Evolutionary conservation across 2,113 vertebrate species (phyloP).

Genomic region (Upupa epops): DNA sequence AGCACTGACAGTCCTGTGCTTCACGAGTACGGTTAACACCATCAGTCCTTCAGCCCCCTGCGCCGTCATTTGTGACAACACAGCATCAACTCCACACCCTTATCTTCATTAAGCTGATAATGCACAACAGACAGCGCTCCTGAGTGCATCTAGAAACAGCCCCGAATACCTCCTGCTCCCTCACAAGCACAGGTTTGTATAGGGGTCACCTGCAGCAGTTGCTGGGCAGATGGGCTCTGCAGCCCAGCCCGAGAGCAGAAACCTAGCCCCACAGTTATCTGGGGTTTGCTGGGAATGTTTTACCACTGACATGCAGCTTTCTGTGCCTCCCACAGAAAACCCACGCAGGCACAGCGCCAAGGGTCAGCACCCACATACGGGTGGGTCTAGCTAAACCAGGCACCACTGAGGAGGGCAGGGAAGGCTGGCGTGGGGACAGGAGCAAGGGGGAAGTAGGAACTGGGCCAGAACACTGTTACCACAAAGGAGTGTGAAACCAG

Average conservation of each 20-base stretch:
- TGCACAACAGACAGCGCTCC: background rate
- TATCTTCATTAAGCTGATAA: constrained; percentile 41
- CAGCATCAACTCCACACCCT: background rate
- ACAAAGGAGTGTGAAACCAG: background rate
- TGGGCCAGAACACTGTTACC: background rate
- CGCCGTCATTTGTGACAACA: constrained; percentile 6
- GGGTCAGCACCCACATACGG: background rate
- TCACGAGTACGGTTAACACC: background rate
- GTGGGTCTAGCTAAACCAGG: background rate
- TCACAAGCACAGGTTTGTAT: accelerated
- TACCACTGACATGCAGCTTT: accelerated
- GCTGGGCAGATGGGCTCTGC: background rate
- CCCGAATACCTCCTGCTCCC: background rate
- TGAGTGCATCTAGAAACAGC: background rate
- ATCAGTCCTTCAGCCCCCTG: constrained; percentile 27
- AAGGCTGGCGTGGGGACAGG: background rate
- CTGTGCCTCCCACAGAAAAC: background rate
- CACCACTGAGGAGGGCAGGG: background rate
- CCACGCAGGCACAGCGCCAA: background rate
- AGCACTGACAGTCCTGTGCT: background rate
- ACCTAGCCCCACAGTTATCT: background rate
- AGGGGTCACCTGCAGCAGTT: background rate
- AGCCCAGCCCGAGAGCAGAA: background rate
- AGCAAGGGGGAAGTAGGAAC: background rate
- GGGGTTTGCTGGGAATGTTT: background rate